Evolutionary conservation across 2,888 invertebrate genomes (phyloP), one percentile per base, ranked within the genome.

Genomic region (Abrostola triplasia): DNA sequence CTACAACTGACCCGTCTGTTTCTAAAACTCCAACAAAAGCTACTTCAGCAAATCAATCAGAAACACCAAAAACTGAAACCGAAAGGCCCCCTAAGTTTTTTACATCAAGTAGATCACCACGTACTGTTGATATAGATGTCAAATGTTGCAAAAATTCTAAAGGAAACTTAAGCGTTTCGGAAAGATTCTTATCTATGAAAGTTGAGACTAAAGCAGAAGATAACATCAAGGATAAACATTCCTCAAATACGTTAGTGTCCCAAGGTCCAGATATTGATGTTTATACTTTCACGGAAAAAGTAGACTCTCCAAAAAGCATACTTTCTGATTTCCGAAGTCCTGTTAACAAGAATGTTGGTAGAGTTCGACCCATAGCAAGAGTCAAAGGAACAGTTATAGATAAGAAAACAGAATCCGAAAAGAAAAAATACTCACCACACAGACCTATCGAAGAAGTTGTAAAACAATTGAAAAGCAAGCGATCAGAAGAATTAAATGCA

Each of bases 311-410:
- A 38, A 94, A 94, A 84, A 93, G 92, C 57, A 92, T 92, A 73
- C 80, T 94, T 35, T 90, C 93, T 6, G 94, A 93, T 77, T 93
- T 93, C 73, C 89, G 93, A 44, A 90, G 87, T 80, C 91, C 94
- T 11, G 81, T 88, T 5, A 90, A 85, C 68, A 93, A 93, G 82
- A 94, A 89, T 71, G 79, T 94, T 55, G 94, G 93, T 5, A 85
- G 94, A 74, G 95, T 95, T 6, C 86, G 95, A 52, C 95, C 95
- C 5, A 94, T 95, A 70, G 94, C 95, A 40, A 89, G 95, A 80
- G 95, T 95, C 0, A 95, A 95, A 82, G 95, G 95, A 8, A 95
- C 94, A 52, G 76, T 94, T 24, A 90, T 95, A 67, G 94, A 95
- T 67, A 95, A 92, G 74, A 93, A 91, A 73, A 79, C 86, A 38